Conservation (phyloP, 2,797 vertebrate genomes). For the Macropus fuliginosus region DNA sequence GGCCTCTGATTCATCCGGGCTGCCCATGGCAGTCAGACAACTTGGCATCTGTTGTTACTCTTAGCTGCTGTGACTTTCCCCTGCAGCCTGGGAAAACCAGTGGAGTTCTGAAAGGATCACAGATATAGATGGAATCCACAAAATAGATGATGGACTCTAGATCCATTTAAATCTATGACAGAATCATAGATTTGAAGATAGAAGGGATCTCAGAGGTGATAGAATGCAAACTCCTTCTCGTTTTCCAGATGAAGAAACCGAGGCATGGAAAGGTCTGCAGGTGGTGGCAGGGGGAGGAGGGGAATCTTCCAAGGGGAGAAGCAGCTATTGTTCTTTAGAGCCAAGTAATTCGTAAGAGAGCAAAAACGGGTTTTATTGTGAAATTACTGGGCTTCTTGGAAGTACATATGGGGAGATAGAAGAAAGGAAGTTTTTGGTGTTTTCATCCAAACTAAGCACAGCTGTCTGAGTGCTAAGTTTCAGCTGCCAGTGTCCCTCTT, state of each 20-base stretch:
- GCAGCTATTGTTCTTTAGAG: background rate
- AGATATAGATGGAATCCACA: background rate
- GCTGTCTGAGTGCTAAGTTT: background rate
- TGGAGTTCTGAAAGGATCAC: background rate
- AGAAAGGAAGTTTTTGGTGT: background rate
- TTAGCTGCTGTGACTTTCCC: background rate
- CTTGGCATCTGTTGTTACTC: conserved; percentile 28
- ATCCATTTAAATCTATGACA: background rate
- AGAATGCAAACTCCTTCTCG: background rate
- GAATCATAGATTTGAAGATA: background rate
- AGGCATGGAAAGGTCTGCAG: background rate
- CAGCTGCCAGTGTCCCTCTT: background rate
- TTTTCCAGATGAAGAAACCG: background rate
- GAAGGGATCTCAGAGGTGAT: background rate
- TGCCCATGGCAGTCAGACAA: conserved; percentile 34
- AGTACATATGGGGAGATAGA: background rate
- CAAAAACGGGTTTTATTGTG: background rate
- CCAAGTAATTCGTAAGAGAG: background rate
- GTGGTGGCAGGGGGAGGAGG: background rate
- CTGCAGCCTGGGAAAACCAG: background rate
- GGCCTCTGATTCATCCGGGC: conserved; percentile 43
- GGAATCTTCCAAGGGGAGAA: background rate
- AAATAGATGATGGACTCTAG: background rate
- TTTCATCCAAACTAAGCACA: background rate
- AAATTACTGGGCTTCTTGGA: background rate